Percentiles rank a stretch among this genome's conserved stretches.
Evolutionary conservation across 2,797 vertebrate genomes (phyloP).

Genomic region (Xerus rutilus): DNA sequence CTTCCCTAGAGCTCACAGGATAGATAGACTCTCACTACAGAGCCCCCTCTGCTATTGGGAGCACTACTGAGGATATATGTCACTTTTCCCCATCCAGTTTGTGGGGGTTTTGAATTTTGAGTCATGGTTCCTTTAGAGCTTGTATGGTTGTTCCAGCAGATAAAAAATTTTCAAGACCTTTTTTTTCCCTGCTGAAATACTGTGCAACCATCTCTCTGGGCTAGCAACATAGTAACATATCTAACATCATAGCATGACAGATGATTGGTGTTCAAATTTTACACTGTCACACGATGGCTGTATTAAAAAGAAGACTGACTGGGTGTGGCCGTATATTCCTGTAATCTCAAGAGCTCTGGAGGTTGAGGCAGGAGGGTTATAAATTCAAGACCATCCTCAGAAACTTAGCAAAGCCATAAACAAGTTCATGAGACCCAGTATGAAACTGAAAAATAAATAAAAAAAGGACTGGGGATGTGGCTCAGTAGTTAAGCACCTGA

Average conservation of each 20-base stretch:
- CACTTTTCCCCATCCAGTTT: neutral
- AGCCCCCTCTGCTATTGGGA: neutral
- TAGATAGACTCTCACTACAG: neutral
- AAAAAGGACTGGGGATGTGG: too few species aligned
- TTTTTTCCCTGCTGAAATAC: neutral
- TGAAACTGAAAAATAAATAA: too few species aligned
- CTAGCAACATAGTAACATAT: neutral
- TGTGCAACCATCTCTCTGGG: neutral
- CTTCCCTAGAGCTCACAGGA: neutral
- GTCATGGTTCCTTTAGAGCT: neutral
- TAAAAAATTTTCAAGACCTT: neutral
- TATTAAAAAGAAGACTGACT: neutral
- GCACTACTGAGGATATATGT: neutral
- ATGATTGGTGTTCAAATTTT: neutral
- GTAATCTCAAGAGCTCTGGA: too few species aligned
- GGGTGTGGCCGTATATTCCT: too few species aligned
- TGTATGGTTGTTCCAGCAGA: neutral
- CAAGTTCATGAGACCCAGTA: too few species aligned
- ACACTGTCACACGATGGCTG: neutral
- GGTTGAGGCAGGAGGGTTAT: too few species aligned
- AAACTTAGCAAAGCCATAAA: too few species aligned
- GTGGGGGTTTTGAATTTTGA: constrained; percentile 25
- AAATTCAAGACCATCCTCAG: too few species aligned
- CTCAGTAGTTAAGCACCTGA: too few species aligned
- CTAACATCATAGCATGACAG: neutral